Base-by-base conservation (phyloP, 92 coral and sea anemone genomes). In the Palythoa grandiflora region DNA sequence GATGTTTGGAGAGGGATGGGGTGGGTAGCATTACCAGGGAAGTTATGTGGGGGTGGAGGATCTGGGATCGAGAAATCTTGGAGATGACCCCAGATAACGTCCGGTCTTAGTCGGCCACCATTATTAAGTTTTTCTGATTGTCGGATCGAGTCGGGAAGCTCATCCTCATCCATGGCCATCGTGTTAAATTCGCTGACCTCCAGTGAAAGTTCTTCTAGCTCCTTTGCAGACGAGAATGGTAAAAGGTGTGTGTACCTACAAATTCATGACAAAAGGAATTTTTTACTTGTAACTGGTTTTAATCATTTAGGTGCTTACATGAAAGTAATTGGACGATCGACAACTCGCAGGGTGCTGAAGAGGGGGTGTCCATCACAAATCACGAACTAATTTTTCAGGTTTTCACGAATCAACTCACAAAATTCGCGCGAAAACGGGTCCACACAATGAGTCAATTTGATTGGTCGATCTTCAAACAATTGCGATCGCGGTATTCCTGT, bases 391-490 rank as follows among this genome's bases (percentile, higher is more conserved):
- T 59, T 9, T 59, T 59, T 14, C 66, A 59, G 66, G 66, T 59
- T 59, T 59, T 57, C n/a, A 11, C 66, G 66, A 59, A 14, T 59
- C 74, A 70, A 70, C 74, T 70, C 74, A 35, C 74, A 70, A 36
- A 70, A 70, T 70, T 70, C 39, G 74, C 74, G 40, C 74, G 74
- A 70, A 70, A 70, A 70, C 74, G 74, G 40, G 74, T 20, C 74
- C 74, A 70, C 74, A 20, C 39, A 70, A 70, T 70, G 74, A 70
- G 74, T 70, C 16, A 70, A 70, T 70, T 70, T 70, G 74, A 70
- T 70, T 70, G 74, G 74, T 70, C 47, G 39, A 70, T 70, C 74
- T 70, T 70, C 74, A 70, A 70, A 35, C 74, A 70, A 70, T 70
- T 61, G 68, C 74, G 47, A 70, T 70, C 19, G 74, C 74, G 40